Conservation (phyloP, 2,113 vertebrate species). For the Pseudolaguvia tuberculata region DNA sequence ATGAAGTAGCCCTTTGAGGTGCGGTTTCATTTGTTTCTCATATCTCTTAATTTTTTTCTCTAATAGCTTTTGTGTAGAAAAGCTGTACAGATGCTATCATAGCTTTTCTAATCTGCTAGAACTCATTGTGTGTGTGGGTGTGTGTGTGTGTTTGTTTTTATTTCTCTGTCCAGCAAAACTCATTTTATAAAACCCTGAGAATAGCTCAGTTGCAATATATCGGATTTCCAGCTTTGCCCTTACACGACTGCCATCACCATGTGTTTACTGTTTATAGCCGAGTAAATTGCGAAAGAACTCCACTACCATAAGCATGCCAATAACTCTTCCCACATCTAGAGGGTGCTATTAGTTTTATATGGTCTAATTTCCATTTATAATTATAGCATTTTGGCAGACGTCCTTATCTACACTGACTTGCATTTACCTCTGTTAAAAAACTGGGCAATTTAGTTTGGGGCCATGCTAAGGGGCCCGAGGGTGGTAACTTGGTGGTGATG, state of each 20-base stretch:
- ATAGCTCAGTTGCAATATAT: neutral
- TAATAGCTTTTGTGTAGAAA: constrained; percentile 19
- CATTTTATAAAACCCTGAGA: constrained; percentile 21
- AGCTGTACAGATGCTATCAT: constrained; percentile 21
- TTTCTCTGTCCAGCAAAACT: constrained; percentile 3
- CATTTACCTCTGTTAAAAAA: no score
- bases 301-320: neutral
- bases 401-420: no score
- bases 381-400: no score
- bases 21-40: constrained; percentile 24
- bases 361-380: no score
- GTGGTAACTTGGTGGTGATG: no score
- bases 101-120: neutral
- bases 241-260: neutral
- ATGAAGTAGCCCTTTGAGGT: constrained; percentile 21
- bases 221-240: no score
- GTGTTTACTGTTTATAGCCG: neutral
- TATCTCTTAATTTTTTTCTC: constrained; percentile 22
- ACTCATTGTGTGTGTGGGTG: neutral
- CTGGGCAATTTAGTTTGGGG: no score
- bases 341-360: no score
- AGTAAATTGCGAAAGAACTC: neutral
- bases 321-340: no score
- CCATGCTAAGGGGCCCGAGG: no score
- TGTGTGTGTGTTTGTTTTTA: neutral